Evolutionary conservation across 2,113 vertebrate species (phyloP), one percentile per base, ranked within the genome.

Genomic region (Dolichotis patagonum): DNA sequence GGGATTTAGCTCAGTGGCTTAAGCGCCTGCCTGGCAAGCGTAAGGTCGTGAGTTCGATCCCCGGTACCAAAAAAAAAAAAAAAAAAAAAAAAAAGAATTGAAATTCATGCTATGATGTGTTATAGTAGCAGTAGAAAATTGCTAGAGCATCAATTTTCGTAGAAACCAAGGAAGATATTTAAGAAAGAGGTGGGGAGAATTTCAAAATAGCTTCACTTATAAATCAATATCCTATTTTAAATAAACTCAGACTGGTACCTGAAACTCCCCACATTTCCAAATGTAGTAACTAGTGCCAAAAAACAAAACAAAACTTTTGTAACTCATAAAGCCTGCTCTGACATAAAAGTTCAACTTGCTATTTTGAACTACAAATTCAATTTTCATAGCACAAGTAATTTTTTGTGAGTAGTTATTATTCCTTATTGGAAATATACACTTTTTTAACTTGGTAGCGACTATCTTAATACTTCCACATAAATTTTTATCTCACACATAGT

Each of bases 381-480:
- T 41, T 30, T 52, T 93, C 41, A 28, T 52, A 87, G 56, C 56
- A 91, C 7, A 77, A 85, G 17, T 52, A 22, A 77, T 7, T 82
- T 75, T 90, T 54, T 28, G 84, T 46, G 14, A 75, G 8, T 46
- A 7, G 11, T 49, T 80, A 26, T 7, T 62, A 81, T 12, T 80
- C 19, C 77, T 78, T 13, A 54, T 26, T 5, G 2, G 88, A 80
- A 86, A 80, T 46, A 92, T 4, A 10, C 49, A 10, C 49, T 54
- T 81, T 87, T 63, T 94, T 83, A 91, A 43, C 67, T 85, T 93
- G 56, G 17, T 41, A 90, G 9, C 81, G 35, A 77, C 24, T 88
- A 69, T 65, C 46, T 92, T 85, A 86, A 87, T 56, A 67, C 3
- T 60, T 60, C 41, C 56, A 52, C 85, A 52, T 63, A 93, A 0